phyloP scores from a whole-genome alignment of 2,888 invertebrate genomes.

The Apeira syringaria region DNA sequence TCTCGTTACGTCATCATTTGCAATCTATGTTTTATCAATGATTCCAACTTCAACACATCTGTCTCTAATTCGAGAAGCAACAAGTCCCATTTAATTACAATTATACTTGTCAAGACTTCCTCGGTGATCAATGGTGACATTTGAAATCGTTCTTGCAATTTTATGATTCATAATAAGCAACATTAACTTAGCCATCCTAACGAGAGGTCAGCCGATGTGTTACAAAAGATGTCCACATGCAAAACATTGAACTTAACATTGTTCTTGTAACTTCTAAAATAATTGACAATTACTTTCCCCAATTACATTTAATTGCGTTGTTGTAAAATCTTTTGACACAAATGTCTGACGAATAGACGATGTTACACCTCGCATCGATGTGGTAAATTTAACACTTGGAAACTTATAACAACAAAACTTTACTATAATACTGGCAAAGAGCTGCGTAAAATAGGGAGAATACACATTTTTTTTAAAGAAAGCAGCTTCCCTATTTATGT shows the following conservation, averaged over 20 bases:
- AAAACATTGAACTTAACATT: constrained; percentile 20
- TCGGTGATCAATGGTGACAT: constrained; percentile 4
- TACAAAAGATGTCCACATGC: constrained; percentile 3
- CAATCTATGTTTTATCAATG: too few relatives aligned
- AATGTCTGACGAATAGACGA: constrained; percentile 1
- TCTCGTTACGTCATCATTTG: too few relatives aligned
- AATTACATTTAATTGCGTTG: constrained; percentile 14
- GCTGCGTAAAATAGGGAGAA: too few relatives aligned
- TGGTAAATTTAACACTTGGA: constrained; percentile 6
- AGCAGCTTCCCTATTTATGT: too few relatives aligned
- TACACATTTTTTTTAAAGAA: too few relatives aligned
- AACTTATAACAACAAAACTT: not conserved
- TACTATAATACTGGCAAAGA: too few relatives aligned
- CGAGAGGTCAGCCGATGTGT: constrained; percentile 8
- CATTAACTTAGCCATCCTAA: constrained; percentile 6
- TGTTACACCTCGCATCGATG: not conserved
- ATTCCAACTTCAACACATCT: too few relatives aligned
- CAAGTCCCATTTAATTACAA: not conserved
- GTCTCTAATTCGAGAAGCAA: too few relatives aligned
- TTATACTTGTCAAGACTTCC: constrained; percentile 1
- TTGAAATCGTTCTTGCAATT: constrained; percentile 1
- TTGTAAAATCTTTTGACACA: constrained; percentile 7
- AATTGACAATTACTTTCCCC: constrained; percentile 21
- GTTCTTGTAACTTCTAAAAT: constrained; percentile 11
- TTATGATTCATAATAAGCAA: constrained; percentile 10